These are phyloP conservation scores for Tachina grossa DNA, from an alignment of 2,888 invertebrate species.

Conservation along the genomic window DNA sequence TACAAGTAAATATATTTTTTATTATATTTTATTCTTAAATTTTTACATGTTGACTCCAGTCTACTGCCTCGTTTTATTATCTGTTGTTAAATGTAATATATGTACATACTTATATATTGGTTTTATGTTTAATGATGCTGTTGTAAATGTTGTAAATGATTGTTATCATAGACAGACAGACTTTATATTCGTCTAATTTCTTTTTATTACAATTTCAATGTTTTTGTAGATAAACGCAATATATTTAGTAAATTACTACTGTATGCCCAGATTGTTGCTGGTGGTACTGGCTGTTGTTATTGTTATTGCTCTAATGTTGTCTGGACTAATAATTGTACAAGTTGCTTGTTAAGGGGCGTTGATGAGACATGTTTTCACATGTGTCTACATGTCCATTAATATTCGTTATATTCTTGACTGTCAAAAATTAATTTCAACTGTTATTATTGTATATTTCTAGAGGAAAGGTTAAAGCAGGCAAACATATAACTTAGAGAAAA, in stretches of 20 bases:
- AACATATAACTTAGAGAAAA: too few relatives aligned
- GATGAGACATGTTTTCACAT: not conserved
- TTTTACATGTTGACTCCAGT: too few relatives aligned
- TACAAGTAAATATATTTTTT: too few relatives aligned
- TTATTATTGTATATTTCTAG: not conserved
- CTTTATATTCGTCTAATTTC: not conserved
- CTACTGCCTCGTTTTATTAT: too few relatives aligned
- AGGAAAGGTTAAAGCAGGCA: not conserved
- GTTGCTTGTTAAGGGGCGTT: constrained; percentile 16
- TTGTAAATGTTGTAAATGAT: not conserved
- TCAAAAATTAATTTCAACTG: not conserved
- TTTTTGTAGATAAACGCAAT: not conserved
- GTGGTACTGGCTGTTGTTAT: not conserved
- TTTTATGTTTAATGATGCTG: not conserved
- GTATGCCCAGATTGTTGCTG: not conserved
- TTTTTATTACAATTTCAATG: not conserved
- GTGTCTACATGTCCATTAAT: not conserved
- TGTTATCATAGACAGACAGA: not conserved
- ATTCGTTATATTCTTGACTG: not conserved
- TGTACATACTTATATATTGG: too few relatives aligned
- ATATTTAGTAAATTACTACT: not conserved
- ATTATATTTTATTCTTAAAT: too few relatives aligned
- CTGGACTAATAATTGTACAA: constrained; percentile 17
- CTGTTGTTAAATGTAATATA: too few relatives aligned
- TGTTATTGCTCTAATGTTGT: not conserved